Evolutionary conservation across 2,888 invertebrate genomes (phyloP).

Genomic region (Trichopria drosophilae): DNA sequence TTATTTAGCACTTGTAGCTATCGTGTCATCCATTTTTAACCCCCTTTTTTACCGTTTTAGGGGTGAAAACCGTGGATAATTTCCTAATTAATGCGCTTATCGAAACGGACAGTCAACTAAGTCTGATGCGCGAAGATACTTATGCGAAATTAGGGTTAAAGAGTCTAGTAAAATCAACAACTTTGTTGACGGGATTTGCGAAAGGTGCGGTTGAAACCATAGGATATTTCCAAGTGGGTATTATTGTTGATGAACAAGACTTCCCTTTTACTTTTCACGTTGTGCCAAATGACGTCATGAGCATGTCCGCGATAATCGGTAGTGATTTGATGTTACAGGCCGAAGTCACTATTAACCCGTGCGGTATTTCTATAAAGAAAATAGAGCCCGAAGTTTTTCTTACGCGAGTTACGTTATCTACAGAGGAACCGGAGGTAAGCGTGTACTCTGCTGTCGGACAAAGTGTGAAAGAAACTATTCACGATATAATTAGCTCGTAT

Average conservation of each 20-base stretch:
- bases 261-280: conserved; percentile 16
- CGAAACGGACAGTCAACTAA: conserved; percentile 14
- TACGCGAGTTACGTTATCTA: too few relatives aligned
- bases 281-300: conserved; percentile 8
- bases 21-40: too few relatives aligned
- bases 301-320: conserved; percentile 13
- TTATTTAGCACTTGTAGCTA: too few relatives aligned
- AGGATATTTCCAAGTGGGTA: conserved; percentile 10
- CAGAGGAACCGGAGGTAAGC: too few relatives aligned
- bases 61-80: conserved; percentile 4
- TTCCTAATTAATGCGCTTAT: conserved; percentile 1
- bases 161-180: background rate
- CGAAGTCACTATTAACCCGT: conserved; percentile 11
- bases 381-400: conserved; percentile 8
- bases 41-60: too few relatives aligned
- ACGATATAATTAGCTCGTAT: conserved; percentile 17
- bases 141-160: background rate
- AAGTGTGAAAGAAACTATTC: conserved; percentile 16
- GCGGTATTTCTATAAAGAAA: conserved; percentile 11
- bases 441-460: background rate
- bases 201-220: conserved; percentile 7
- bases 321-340: conserved; percentile 15
- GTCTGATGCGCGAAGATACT: conserved; percentile 7
- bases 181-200: background rate
- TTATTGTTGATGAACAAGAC: conserved; percentile 10